These are phyloP conservation scores for Nomada hirtipes DNA, from an alignment of 2,888 invertebrate genomes.

Conservation along the genomic window DNA sequence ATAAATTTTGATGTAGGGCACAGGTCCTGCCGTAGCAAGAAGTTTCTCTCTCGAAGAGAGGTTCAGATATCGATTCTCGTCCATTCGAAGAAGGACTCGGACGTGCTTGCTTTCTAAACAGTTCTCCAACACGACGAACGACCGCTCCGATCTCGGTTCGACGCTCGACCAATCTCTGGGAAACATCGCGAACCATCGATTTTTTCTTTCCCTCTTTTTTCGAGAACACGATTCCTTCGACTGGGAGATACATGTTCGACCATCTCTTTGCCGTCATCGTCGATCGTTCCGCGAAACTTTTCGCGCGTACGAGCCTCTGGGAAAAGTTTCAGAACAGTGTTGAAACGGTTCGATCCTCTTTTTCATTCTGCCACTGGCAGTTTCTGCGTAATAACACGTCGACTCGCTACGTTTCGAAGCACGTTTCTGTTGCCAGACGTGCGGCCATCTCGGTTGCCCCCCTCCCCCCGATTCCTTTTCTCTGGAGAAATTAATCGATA, in stretches of 20 bases:
- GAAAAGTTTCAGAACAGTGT: slow-evolving; percentile 24
- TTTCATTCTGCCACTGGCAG: not conserved
- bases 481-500: not conserved
- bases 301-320: slow-evolving; percentile 31
- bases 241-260: slow-evolving; percentile 50
- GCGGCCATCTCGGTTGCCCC: not conserved
- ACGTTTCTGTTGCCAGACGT: slow-evolving; percentile 10
- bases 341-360: not conserved
- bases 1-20: slow-evolving; percentile 38
- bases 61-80: slow-evolving; percentile 73
- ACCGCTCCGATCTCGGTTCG: slow-evolving; percentile 43
- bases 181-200: slow-evolving; percentile 32
- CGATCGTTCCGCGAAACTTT: slow-evolving; percentile 47
- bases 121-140: slow-evolving; percentile 47
- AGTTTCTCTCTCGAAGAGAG: slow-evolving; percentile 26
- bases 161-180: slow-evolving; percentile 62
- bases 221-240: slow-evolving; percentile 41
- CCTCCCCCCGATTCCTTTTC: not conserved
- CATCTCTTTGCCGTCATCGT: slow-evolving; percentile 27
- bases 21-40: slow-evolving; percentile 2
- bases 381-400: slow-evolving; percentile 46
- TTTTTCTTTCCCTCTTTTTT: slow-evolving; percentile 16
- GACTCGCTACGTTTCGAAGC: slow-evolving; percentile 19
- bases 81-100: slow-evolving; percentile 54
- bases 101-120: slow-evolving; percentile 66